Conservation (phyloP, 2,888 invertebrate genomes). For the Geophilus truncorum region DNA sequence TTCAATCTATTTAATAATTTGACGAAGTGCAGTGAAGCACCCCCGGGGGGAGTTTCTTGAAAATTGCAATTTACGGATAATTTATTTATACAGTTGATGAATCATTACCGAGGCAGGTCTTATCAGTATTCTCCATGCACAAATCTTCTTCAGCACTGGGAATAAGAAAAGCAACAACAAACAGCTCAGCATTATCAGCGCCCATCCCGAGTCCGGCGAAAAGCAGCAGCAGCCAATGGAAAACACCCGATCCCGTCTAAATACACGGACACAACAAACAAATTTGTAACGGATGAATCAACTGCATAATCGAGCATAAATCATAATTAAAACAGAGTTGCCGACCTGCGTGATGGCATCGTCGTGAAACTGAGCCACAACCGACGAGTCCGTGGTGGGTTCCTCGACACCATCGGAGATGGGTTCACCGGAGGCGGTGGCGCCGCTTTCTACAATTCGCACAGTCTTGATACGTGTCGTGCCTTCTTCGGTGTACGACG, state of each 20-base stretch:
- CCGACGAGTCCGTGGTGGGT: constrained; percentile 53
- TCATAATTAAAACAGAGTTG: too few species aligned
- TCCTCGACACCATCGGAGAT: constrained; percentile 58
- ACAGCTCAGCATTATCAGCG: constrained; percentile 64
- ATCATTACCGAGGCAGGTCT: constrained; percentile 64
- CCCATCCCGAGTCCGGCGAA: constrained; percentile 63
- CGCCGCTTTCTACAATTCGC: constrained; percentile 39
- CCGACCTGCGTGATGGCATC: constrained; percentile 69
- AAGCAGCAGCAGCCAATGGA: constrained; percentile 61
- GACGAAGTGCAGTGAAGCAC: not conserved
- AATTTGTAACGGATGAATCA: too few species aligned
- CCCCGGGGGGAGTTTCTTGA: not conserved
- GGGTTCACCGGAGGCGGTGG: constrained; percentile 40
- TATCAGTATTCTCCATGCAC: constrained; percentile 66
- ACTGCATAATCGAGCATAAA: too few species aligned
- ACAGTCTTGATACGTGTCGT: constrained; percentile 1
- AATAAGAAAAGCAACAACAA: constrained; percentile 65
- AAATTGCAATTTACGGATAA: not conserved
- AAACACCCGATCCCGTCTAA: constrained; percentile 66
- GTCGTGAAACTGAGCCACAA: constrained; percentile 69
- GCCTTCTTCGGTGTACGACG: constrained; percentile 41
- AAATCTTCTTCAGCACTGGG: constrained; percentile 71
- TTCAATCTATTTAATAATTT: not conserved
- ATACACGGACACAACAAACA: too few species aligned
- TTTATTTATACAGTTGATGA: constrained; percentile 37